Conservation (phyloP, 2,797 vertebrate genomes). For the Miichthys miiuy region DNA sequence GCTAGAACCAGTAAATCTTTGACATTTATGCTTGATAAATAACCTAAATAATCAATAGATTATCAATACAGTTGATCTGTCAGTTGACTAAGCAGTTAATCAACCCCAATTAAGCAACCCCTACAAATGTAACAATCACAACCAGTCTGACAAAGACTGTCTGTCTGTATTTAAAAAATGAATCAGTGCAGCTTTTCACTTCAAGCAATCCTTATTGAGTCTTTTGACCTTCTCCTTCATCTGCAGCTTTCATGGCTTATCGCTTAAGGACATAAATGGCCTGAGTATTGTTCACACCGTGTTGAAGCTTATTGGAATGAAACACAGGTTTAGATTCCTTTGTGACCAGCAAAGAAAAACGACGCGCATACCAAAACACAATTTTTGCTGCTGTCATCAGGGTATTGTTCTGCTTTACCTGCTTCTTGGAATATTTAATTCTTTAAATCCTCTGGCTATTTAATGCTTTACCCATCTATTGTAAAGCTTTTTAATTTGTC, state of each 20-base stretch:
- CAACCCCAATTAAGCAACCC: not conserved
- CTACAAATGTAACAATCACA: not conserved
- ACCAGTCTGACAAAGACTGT: not conserved
- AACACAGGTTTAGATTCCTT: conserved; percentile 40
- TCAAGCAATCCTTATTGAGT: conserved; percentile 27
- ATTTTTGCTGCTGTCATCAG: conserved; percentile 18
- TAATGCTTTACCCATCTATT: conserved; percentile 16
- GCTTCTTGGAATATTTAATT: not conserved
- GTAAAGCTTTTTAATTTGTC: conserved; percentile 19
- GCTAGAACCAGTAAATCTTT: not conserved
- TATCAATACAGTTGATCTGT: not conserved
- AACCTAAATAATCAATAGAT: not conserved
- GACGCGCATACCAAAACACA: conserved; percentile 18
- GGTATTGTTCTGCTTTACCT: not conserved
- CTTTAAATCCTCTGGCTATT: conserved; percentile 6
- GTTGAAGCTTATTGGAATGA: conserved; percentile 46
- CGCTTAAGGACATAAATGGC: conserved; percentile 28
- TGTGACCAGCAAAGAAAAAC: conserved; percentile 34
- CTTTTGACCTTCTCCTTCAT: conserved; percentile 55
- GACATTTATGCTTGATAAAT: not conserved
- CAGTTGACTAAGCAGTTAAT: not conserved
- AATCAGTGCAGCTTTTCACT: not conserved
- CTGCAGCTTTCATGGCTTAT: conserved; percentile 46
- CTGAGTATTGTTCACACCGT: conserved; percentile 31
- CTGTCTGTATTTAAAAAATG: not conserved